These are phyloP conservation scores for Anabas testudineus DNA, from an alignment of 2,797 vertebrate species.

Conservation along the genomic window DNA sequence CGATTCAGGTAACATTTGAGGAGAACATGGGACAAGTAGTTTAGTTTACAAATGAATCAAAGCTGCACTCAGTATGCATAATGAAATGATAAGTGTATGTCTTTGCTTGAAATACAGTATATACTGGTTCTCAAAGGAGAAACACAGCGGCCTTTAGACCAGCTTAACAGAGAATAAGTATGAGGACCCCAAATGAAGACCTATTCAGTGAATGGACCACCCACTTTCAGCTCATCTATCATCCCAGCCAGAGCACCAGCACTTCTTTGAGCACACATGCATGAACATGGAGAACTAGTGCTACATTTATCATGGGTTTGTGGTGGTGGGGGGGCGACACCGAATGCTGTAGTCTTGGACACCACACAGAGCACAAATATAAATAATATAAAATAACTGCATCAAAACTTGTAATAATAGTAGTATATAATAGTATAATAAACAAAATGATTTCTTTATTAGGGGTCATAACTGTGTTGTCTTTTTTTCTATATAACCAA, in stretches of 20 bases:
- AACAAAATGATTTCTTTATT: conserved; percentile 29
- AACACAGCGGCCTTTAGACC: conserved; percentile 32
- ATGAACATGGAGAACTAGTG: conserved; percentile 49
- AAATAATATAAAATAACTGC: conserved; percentile 55
- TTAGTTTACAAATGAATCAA: not conserved
- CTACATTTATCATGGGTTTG: conserved; percentile 73
- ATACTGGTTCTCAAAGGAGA: conserved; percentile 5
- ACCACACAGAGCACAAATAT: conserved; percentile 32
- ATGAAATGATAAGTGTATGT: not conserved
- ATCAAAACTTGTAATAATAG: conserved; percentile 51
- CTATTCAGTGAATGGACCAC: conserved; percentile 59
- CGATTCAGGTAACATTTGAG: not conserved
- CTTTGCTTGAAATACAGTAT: not conserved
- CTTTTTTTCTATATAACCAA: too few relatives aligned
- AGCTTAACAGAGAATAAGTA: conserved; percentile 19
- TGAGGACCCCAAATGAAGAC: conserved; percentile 65
- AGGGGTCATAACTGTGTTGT: conserved; percentile 31
- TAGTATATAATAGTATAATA: too few relatives aligned
- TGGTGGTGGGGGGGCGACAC: conserved; percentile 27
- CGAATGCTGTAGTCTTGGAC: conserved; percentile 34
- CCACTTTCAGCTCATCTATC: conserved; percentile 77
- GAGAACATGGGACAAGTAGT: not conserved
- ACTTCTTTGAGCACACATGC: conserved; percentile 66
- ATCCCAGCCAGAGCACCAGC: conserved; percentile 40
- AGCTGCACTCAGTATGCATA: not conserved